phyloP scores from a whole-genome alignment of 2,797 vertebrate species.

The Nannoperca australis region DNA sequence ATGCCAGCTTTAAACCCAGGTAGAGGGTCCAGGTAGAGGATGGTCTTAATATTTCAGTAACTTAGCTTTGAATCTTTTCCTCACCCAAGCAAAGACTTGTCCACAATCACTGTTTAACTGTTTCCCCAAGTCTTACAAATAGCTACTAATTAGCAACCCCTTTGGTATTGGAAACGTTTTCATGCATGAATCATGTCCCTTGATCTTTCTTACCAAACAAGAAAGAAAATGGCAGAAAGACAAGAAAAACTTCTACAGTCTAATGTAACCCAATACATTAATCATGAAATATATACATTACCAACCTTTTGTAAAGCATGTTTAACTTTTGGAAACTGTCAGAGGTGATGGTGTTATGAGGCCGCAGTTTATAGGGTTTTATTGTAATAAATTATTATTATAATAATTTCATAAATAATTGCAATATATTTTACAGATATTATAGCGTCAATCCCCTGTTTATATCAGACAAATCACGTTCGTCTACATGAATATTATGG shows the following conservation, averaged over 20 bases:
- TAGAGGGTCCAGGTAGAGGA: not conserved
- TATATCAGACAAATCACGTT: not conserved
- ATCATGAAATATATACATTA: not conserved
- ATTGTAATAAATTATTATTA: no score
- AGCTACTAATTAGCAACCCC: not conserved
- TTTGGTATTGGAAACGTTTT: not conserved
- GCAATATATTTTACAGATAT: not conserved
- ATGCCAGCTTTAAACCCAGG: not conserved
- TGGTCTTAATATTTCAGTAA: constrained; percentile 1
- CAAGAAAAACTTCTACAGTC: not conserved
- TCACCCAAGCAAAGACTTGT: not conserved
- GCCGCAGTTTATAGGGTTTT: not conserved
- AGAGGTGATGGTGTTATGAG: not conserved
- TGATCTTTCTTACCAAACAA: not conserved
- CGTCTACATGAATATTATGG: constrained; percentile 28
- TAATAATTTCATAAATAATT: no score
- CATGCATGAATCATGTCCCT: not conserved
- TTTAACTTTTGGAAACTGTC: not conserved
- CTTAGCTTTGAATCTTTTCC: not conserved
- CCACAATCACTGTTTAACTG: not conserved
- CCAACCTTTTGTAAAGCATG: not conserved
- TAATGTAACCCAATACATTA: not conserved
- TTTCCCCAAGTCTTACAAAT: not conserved
- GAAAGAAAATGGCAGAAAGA: not conserved
- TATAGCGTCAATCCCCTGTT: not conserved